A percentile compares a stretch with the other conserved stretches of the same genome.
Conservation (phyloP, 2,797 vertebrate species). For the Jordanella pulchra region DNA sequence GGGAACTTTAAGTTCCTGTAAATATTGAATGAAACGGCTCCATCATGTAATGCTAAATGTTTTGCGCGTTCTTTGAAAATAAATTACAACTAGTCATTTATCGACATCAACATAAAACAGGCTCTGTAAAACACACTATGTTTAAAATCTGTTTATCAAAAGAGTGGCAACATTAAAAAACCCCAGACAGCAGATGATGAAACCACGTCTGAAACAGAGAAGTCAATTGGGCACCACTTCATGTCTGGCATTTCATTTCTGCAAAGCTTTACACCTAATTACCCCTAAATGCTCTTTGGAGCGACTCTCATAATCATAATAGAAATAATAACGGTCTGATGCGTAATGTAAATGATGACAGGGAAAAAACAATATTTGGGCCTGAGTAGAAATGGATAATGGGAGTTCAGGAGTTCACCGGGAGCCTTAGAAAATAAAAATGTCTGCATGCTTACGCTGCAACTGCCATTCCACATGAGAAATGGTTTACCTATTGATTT, state of each 20-base stretch:
- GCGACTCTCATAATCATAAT: conserved; percentile 67
- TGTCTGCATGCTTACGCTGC: conserved; percentile 37
- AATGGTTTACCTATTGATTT: conserved; percentile 54
- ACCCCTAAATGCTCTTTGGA: conserved; percentile 68
- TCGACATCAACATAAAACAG: neutral
- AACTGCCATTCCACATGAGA: conserved; percentile 41
- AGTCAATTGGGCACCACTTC: conserved; percentile 52
- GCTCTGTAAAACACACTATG: conserved; percentile 27
- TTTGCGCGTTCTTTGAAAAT: neutral
- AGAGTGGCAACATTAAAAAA: conserved; percentile 1
- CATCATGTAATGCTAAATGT: neutral
- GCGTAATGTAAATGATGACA: conserved; percentile 74
- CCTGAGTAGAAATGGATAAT: conserved; percentile 58
- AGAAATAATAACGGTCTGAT: conserved; percentile 73
- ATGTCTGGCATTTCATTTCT: conserved; percentile 50
- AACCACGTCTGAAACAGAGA: conserved; percentile 18
- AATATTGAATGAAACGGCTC: neutral
- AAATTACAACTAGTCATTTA: too few species aligned
- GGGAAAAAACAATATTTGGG: conserved; percentile 60
- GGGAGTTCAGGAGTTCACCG: conserved; percentile 79
- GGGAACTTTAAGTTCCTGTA: neutral
- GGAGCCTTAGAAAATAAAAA: conserved; percentile 63
- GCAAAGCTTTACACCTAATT: conserved; percentile 71
- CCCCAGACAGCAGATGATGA: conserved; percentile 21
- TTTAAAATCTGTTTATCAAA: conserved; percentile 26